Percentiles rank a stretch among this genome's conserved stretches.
Conservation (phyloP, 2,113 vertebrate genomes). For the Sinocyclocheilus rhinocerous region DNA sequence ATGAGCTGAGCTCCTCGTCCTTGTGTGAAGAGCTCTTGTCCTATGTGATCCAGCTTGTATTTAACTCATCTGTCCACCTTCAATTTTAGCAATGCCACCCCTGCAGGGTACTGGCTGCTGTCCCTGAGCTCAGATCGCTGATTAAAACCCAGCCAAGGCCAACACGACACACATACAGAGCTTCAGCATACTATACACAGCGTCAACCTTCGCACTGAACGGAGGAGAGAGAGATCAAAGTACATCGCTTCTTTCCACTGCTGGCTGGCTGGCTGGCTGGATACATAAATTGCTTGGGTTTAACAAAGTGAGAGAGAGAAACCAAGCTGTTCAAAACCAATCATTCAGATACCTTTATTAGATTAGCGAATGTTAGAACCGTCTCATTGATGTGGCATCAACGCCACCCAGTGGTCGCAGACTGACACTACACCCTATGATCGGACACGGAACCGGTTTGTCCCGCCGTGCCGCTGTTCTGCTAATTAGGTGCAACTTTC, state of each 20-base stretch:
- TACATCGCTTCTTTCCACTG: slow-evolving; percentile 46
- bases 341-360: background rate
- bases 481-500: slow-evolving; percentile 47
- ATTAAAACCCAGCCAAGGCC: slow-evolving; percentile 48
- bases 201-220: slow-evolving; percentile 9
- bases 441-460: background rate
- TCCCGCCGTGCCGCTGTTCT: slow-evolving; percentile 23
- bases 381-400: slow-evolving; percentile 39
- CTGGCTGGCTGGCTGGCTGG: slow-evolving; percentile 39
- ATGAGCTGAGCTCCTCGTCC: slow-evolving; percentile 36
- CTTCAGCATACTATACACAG: slow-evolving; percentile 8
- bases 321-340: slow-evolving; percentile 13
- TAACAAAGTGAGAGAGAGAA: slow-evolving; percentile 30
- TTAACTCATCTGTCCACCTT: slow-evolving; percentile 55
- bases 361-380: background rate
- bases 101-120: slow-evolving; percentile 44
- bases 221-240: slow-evolving; percentile 44
- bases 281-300: slow-evolving; percentile 42
- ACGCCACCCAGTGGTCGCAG: slow-evolving; percentile 49
- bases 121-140: slow-evolving; percentile 39
- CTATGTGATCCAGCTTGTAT: slow-evolving; percentile 39
- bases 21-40: slow-evolving; percentile 35
- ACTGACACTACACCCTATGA: background rate
- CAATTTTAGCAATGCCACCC: slow-evolving; percentile 34
- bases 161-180: slow-evolving; percentile 9